Base-by-base conservation (phyloP, 2,113 vertebrate genomes). In the Ceyx margarethae region DNA sequence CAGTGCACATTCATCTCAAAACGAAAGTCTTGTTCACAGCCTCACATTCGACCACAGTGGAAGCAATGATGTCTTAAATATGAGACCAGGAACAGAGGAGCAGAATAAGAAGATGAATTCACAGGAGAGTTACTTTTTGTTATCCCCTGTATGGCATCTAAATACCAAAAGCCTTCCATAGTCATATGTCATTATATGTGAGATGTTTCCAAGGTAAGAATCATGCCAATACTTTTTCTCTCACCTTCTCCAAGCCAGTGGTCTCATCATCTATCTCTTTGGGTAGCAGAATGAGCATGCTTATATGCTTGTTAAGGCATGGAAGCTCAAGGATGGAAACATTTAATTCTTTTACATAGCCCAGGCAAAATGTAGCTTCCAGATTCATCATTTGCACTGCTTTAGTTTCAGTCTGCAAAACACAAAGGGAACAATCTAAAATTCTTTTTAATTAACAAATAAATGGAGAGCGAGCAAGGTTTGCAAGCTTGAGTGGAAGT, bases 231-330 rank as follows among this genome's bases (percentile, higher is more conserved):
- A 53, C 9, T 42, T 43, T 73, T 56, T 42, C 33, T 71, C 95
- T 92, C 96, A 99, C 99, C 98, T 98, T 97, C 94, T 98, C 97
- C 95, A 99, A 97, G 66, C 98, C 99, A 2, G 98, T 98, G 16
- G 97, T 97, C 40, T 96, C 91, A 8, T 99, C 98, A 56, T 98
- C 98, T 6, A 98, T 97, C 2, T 97, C 95, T 75, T 87, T 97
- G 51, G 99, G 99, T 4, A 99, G 97, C 79, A 99, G 95, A 95
- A 99, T 98, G 68, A 99, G 95, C 98, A 99, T 99, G 93, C 99
- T 99, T 58, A 99, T 98, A 40, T 99, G 98, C 50, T 98, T 98
- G 57, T 98, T 98, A 66, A 97, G 96, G 87, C 99, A 99, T 3
- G 99, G 99, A 57, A 99, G 94, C 96, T 99, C 99, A 17, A 99